Percentiles rank a stretch among this genome's conserved stretches.
Evolutionary conservation across 1,140 invertebrate species (phyloP).

Genomic region (Ostrea denselamellosa): DNA sequence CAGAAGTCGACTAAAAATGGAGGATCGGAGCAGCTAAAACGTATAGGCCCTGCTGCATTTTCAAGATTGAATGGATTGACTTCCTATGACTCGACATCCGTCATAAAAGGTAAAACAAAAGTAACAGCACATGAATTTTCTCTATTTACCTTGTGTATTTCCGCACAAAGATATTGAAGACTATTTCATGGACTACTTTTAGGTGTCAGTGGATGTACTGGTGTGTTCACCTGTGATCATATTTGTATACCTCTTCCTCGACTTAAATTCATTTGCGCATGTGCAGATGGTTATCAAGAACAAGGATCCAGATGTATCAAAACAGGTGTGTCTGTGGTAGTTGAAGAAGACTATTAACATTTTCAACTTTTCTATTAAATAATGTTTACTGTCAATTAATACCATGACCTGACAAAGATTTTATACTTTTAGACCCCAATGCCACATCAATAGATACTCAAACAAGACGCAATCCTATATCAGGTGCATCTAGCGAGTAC

Average conservation of each 20-base stretch:
- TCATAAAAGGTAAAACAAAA: slow-evolving; percentile 57
- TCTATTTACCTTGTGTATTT: neutral
- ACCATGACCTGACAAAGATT: neutral
- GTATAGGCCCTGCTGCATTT: slow-evolving; percentile 57
- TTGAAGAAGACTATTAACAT: neutral
- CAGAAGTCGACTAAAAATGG: neutral
- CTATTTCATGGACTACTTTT: neutral
- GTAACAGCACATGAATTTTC: neutral
- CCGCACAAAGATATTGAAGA: neutral
- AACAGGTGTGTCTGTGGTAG: slow-evolving; percentile 63
- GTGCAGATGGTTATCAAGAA: slow-evolving; percentile 87
- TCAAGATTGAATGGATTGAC: slow-evolving; percentile 64
- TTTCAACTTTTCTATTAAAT: neutral
- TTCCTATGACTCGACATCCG: slow-evolving; percentile 60
- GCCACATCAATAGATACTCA: neutral
- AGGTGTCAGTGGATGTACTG: slow-evolving; percentile 20
- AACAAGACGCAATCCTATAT: neutral
- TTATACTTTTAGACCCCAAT: neutral
- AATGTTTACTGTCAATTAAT: neutral
- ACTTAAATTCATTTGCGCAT: slow-evolving; percentile 85
- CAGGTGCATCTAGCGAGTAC: neutral
- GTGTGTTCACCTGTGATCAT: slow-evolving; percentile 90
- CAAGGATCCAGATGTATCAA: slow-evolving; percentile 87
- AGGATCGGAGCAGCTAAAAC: slow-evolving; percentile 4
- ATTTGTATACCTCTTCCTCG: slow-evolving; percentile 91